A percentile compares a stretch with the other conserved stretches of the same genome.
Conservation (phyloP, 2,888 invertebrate species). For the Osedax frankpressi region DNA sequence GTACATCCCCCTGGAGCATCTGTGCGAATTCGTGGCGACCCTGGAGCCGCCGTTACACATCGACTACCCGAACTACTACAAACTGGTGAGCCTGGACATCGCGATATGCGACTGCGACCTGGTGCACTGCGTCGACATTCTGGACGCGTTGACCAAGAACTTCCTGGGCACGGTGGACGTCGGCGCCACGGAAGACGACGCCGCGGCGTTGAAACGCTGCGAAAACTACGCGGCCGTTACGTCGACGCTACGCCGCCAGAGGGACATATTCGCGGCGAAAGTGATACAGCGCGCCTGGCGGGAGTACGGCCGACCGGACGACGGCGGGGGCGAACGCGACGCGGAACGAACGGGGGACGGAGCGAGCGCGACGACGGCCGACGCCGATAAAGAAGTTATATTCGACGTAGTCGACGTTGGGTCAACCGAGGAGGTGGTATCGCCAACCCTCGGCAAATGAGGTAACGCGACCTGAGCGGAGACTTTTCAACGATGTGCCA, state of each 20-base stretch:
- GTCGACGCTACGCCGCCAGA: slow-evolving; percentile 83
- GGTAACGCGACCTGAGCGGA: too few species aligned
- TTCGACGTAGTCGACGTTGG: not conserved
- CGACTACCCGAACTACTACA: slow-evolving; percentile 94
- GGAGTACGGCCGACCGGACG: slow-evolving; percentile 10
- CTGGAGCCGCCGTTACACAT: slow-evolving; percentile 87
- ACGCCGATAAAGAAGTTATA: not conserved
- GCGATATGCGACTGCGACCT: slow-evolving; percentile 89
- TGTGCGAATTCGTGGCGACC: slow-evolving; percentile 83
- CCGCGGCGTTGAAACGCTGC: slow-evolving; percentile 64
- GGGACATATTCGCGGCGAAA: slow-evolving; percentile 88
- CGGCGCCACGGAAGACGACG: slow-evolving; percentile 21
- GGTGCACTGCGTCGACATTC: slow-evolving; percentile 94
- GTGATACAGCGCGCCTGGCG: slow-evolving; percentile 64
- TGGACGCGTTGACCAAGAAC: slow-evolving; percentile 94
- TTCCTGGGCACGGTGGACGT: slow-evolving; percentile 70
- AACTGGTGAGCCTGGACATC: slow-evolving; percentile 95
- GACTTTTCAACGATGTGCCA: too few species aligned
- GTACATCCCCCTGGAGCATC: slow-evolving; percentile 83
- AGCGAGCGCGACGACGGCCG: not conserved
- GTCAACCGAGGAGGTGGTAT: not conserved
- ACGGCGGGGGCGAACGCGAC: not conserved
- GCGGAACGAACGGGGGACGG: not conserved
- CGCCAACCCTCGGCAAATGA: too few species aligned
- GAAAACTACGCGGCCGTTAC: slow-evolving; percentile 84